Conservation (phyloP, 2,113 vertebrate species). For the Azemiops feae region DNA sequence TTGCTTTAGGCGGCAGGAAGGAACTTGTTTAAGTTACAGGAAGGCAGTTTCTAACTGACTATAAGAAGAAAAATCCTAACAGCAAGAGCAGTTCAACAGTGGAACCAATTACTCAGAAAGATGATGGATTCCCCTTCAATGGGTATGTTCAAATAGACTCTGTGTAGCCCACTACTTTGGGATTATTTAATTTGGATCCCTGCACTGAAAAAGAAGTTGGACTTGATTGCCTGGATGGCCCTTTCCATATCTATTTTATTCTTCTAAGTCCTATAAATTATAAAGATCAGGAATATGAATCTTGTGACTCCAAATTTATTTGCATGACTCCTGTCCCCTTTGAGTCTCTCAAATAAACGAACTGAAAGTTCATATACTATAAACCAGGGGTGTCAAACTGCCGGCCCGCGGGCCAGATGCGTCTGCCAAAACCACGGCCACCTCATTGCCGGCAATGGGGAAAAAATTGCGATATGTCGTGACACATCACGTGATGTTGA, state of each 20-base stretch:
- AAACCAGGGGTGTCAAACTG: no score
- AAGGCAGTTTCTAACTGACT: neutral
- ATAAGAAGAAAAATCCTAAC: neutral
- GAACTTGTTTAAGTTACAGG: neutral
- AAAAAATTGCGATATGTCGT: no score
- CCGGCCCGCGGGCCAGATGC: no score
- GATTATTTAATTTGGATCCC: neutral
- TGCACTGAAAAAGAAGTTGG: neutral
- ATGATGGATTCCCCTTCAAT: neutral
- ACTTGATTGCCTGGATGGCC: neutral
- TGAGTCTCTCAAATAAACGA: neutral
- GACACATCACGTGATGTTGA: no score
- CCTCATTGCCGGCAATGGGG: no score
- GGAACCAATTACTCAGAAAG: neutral
- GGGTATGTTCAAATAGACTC: neutral
- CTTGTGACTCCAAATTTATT: neutral
- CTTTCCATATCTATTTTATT: neutral
- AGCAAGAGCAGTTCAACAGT: neutral
- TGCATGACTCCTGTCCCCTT: neutral
- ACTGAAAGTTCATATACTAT: neutral
- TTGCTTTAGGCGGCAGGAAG: neutral
- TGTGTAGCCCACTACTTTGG: neutral
- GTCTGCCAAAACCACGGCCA: no score
- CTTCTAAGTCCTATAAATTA: neutral
- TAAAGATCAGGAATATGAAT: neutral